phyloP scores from a whole-genome alignment of 2,113 vertebrate genomes.

The Caretta caretta region DNA sequence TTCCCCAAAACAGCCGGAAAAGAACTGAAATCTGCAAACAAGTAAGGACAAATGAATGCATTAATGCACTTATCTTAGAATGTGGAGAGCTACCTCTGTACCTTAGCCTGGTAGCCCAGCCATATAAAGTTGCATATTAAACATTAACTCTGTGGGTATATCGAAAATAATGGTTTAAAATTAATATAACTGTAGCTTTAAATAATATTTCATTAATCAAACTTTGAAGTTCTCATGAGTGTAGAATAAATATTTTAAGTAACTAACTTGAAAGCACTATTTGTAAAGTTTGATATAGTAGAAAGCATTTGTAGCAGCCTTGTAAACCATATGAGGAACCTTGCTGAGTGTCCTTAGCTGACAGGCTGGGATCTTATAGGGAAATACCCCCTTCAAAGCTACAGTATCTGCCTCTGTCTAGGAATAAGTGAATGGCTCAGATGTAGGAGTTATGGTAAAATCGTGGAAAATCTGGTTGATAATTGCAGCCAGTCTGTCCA shows the following conservation, averaged over 20 bases:
- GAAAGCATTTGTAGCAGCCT: neutral
- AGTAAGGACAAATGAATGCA: slow-evolving; percentile 38
- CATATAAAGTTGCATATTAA: neutral
- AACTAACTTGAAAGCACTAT: neutral
- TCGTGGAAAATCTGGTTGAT: neutral
- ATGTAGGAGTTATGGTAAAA: neutral
- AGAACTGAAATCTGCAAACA: neutral
- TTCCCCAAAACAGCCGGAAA: neutral
- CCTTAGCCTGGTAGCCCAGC: neutral
- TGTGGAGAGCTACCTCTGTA: neutral
- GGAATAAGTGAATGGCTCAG: neutral
- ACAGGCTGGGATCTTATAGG: neutral
- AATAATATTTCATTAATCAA: neutral
- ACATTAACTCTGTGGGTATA: neutral
- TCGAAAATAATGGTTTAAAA: neutral
- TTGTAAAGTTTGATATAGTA: neutral
- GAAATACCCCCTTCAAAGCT: neutral
- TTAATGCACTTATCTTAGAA: neutral
- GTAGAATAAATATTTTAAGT: neutral
- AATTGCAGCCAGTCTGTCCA: neutral
- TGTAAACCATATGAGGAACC: neutral
- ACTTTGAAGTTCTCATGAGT: neutral
- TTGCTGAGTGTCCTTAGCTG: neutral
- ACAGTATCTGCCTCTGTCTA: neutral
- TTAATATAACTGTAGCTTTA: neutral